phyloP scores from a whole-genome alignment of 2,113 vertebrate genomes.

The Mobula hypostoma region DNA sequence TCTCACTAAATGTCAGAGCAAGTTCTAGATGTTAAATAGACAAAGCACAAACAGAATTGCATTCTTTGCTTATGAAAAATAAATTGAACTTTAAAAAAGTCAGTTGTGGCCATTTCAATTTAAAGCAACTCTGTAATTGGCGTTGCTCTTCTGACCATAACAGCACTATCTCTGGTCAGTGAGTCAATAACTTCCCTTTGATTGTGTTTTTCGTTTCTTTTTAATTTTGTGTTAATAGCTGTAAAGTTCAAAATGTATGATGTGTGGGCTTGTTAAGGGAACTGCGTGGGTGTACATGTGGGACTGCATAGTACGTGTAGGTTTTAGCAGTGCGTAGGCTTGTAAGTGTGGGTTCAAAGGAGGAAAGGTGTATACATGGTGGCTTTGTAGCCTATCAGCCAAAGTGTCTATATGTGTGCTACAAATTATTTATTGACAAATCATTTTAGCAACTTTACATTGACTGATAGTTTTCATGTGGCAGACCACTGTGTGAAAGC shows the following conservation, averaged over 20 bases:
- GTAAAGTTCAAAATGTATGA: conserved; percentile 18
- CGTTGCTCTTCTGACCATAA: not conserved
- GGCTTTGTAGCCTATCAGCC: not conserved
- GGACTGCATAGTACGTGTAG: conserved; percentile 15
- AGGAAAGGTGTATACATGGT: not conserved
- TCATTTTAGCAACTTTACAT: not conserved
- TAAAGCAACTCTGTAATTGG: not conserved
- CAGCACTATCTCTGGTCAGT: not conserved
- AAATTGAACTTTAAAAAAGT: conserved; percentile 14
- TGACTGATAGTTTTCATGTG: not conserved
- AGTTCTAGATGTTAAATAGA: not conserved
- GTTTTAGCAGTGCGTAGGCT: conserved; percentile 3
- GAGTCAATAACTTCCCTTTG: not conserved
- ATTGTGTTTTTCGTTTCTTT: not conserved
- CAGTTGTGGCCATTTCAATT: not conserved
- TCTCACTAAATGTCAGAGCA: not conserved
- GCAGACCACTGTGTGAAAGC: not conserved
- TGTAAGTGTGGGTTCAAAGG: conserved; percentile 28
- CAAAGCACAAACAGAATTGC: not conserved
- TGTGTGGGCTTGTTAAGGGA: not conserved
- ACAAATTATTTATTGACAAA: conserved; percentile 9
- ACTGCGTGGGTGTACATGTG: conserved; percentile 19
- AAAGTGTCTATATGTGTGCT: not conserved
- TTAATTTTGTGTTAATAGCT: not conserved
- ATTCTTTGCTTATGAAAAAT: not conserved